Evolutionary conservation across 2,888 invertebrate species (phyloP), one percentile per base, ranked within the genome.

Genomic region (Parnassius mnemosyne): DNA sequence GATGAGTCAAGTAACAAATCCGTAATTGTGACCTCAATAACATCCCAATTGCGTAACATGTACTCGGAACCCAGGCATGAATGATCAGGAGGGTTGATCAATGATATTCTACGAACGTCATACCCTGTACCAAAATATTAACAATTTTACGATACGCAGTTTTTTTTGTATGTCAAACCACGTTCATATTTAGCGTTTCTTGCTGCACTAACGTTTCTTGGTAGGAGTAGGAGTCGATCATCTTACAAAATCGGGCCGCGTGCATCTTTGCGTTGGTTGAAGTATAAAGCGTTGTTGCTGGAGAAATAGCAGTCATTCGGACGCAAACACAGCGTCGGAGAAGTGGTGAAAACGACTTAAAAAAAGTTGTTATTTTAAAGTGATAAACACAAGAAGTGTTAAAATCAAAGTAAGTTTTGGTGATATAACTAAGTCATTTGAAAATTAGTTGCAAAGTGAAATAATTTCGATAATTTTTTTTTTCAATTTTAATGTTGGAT

Each of bases 231-330:
- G 78, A 73, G 78, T 77, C 77, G 76, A 79, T 74, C 78, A 85
- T 89, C 91, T 90, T 91, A 89, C 91, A 89, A 91, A 91, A 91
- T 87, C 90, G 72, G 74, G 69, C 77, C 69, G 84, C 84, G 77
- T 85, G 82, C 89, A 83, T 87, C 89, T 90, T 90, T 88, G 78
- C 78, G 76, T 80, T 81, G 85, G 84, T 87, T 83, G 84, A 89
- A 84, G 86, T 91, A 91, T 91, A 91, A 91, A 90, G 84, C 83
- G 79, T 77, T 72, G 86, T 74, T 74, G 84, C 81, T 79, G 87
- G 84, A 78, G 84, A 80, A 78, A 79, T 82, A 77, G 81, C 77
- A 84, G 84, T 78, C 91, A 91, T 89, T 91, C 90, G 82, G 78
- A 84, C 85, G 82, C 87, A 84, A 84, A 83, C 89, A 84, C 77